phyloP scores from a whole-genome alignment of 2,113 vertebrate genomes.

The Notarius quadriscutis region DNA sequence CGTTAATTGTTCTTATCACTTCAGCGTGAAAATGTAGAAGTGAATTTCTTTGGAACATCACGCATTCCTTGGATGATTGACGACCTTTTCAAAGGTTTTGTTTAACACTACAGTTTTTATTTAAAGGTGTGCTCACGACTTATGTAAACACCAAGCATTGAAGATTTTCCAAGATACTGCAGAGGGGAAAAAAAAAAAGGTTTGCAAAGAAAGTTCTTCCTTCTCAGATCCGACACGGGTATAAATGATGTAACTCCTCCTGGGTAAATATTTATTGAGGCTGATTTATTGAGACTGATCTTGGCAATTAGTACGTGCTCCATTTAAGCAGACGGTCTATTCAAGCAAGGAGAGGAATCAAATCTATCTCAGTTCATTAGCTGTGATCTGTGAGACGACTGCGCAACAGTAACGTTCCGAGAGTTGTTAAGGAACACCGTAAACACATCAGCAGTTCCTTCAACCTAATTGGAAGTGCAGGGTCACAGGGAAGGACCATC shows the following conservation, averaged over 20 bases:
- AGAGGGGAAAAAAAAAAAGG: neutral
- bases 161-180: neutral
- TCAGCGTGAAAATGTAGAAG: no score
- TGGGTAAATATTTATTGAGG: slow-evolving; percentile 38
- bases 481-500: neutral
- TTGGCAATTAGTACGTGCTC: slow-evolving; percentile 26
- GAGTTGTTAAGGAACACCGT: neutral
- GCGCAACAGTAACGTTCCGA: slow-evolving; percentile 7
- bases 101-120: no score
- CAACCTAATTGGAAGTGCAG: neutral
- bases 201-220: neutral
- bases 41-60: no score
- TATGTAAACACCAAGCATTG: no score
- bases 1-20: no score
- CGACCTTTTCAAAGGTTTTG: neutral
- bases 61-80: no score
- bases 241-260: slow-evolving; percentile 7
- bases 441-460: slow-evolving; percentile 11
- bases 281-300: slow-evolving; percentile 46
- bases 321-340: slow-evolving; percentile 23
- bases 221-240: neutral
- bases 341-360: slow-evolving; percentile 2
- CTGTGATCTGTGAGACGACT: neutral
- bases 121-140: no score
- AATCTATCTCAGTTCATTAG: slow-evolving; percentile 44